Evolutionary conservation across 2,797 vertebrate genomes (phyloP).

Genomic region (Odontamblyopus lacepedii): DNA sequence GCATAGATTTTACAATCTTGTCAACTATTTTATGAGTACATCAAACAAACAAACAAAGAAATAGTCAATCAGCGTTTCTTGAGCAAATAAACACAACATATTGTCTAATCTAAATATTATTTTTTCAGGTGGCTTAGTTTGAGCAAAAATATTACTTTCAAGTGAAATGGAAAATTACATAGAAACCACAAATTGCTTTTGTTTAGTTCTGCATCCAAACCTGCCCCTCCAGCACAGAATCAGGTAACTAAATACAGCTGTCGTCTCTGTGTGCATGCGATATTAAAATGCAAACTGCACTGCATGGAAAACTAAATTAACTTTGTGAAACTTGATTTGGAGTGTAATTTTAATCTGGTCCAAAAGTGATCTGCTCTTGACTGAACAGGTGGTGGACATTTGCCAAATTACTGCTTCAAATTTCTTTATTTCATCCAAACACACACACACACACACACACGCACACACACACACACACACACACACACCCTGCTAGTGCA

Average conservation of each 20-base stretch:
- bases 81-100: constrained; percentile 63
- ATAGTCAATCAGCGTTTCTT: constrained; percentile 66
- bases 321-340: constrained; percentile 18
- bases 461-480: no score
- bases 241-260: constrained; percentile 36
- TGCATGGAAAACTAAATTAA: constrained; percentile 23
- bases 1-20: constrained; percentile 79
- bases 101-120: constrained; percentile 52
- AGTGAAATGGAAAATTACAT: constrained; percentile 48
- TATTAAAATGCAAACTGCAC: constrained; percentile 26
- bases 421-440: neutral
- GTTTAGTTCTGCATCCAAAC: constrained; percentile 42
- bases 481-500: neutral
- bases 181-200: constrained; percentile 29
- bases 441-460: no score
- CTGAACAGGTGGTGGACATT: constrained; percentile 58
- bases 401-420: constrained; percentile 6
- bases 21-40: constrained; percentile 77
- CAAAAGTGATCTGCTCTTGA: constrained; percentile 15
- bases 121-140: constrained; percentile 46
- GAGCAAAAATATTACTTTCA: constrained; percentile 33
- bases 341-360: constrained; percentile 8
- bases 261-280: constrained; percentile 21
- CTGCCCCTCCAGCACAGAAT: constrained; percentile 35
- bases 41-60: constrained; percentile 71